Evolutionary conservation across 2,113 vertebrate genomes (phyloP).

Genomic region (Pristiophorus japonicus): DNA sequence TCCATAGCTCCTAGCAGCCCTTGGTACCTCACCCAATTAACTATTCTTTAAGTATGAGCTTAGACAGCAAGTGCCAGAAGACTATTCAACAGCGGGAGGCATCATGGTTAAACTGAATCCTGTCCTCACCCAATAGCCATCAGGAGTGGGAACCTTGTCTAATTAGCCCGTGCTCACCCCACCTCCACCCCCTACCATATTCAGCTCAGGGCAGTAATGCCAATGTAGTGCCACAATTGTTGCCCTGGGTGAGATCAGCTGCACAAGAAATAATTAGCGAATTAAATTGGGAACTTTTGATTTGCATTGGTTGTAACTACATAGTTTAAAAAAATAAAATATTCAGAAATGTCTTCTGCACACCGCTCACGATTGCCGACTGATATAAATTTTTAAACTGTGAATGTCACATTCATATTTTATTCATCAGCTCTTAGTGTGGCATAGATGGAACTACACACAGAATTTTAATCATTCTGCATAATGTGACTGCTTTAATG

Average conservation of each 20-base stretch:
- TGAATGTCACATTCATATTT: neutral
- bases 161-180: neutral
- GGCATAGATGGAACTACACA: neutral
- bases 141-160: neutral
- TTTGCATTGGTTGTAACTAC: neutral
- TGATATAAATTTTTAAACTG: neutral
- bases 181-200: neutral
- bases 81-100: neutral
- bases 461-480: neutral
- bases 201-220: neutral
- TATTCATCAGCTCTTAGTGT: neutral
- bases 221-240: neutral
- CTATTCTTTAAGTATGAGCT: neutral
- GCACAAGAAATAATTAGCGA: neutral
- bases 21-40: neutral
- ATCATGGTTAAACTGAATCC: neutral
- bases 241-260: neutral
- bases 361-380: neutral
- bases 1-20: neutral
- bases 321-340: neutral
- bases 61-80: neutral
- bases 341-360: neutral
- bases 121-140: neutral
- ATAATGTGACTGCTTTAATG: neutral
- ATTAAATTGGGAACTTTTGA: neutral